A percentile compares a stretch with the other conserved stretches of the same genome.
phyloP scores from a whole-genome alignment of 2,113 vertebrate genomes.

The Ammodytes marinus region DNA sequence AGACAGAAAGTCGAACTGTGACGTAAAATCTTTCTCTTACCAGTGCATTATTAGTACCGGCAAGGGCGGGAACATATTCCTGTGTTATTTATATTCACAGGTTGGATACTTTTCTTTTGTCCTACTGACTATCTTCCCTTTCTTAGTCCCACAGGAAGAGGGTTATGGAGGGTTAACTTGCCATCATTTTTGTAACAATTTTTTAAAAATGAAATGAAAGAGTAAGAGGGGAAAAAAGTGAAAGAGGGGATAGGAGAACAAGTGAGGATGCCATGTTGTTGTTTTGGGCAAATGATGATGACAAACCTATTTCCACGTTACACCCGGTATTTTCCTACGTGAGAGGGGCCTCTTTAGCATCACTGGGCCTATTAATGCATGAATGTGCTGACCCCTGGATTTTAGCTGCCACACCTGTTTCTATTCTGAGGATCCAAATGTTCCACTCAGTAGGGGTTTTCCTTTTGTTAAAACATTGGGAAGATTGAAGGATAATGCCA shows the following conservation, averaged over 20 bases:
- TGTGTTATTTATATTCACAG: conserved; percentile 49
- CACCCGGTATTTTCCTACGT: conserved; percentile 33
- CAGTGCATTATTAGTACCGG: conserved; percentile 5
- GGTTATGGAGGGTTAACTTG: conserved; percentile 3
- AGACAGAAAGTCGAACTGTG: background rate
- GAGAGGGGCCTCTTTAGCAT: conserved; percentile 26
- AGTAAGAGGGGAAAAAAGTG: conserved; percentile 16
- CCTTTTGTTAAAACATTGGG: conserved; percentile 17
- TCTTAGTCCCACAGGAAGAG: conserved; percentile 52
- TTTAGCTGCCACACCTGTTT: conserved; percentile 61
- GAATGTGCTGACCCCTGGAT: conserved; percentile 27
- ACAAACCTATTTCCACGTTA: conserved; percentile 38
- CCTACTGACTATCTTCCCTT: conserved; percentile 35
- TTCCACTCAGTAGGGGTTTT: conserved; percentile 49
- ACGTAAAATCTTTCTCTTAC: background rate
- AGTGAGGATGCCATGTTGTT: conserved; percentile 32
- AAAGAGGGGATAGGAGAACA: background rate
- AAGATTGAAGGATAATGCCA: conserved; percentile 2
- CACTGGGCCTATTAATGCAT: background rate
- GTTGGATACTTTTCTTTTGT: conserved; percentile 36
- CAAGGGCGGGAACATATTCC: conserved; percentile 15
- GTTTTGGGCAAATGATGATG: conserved; percentile 23
- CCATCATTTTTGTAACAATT: conserved; percentile 26
- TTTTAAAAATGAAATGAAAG: conserved; percentile 35
- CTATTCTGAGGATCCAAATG: conserved; percentile 56